Evolutionary conservation across 2,797 vertebrate species (phyloP).

Genomic region (Cetoscarus ocellatus): DNA sequence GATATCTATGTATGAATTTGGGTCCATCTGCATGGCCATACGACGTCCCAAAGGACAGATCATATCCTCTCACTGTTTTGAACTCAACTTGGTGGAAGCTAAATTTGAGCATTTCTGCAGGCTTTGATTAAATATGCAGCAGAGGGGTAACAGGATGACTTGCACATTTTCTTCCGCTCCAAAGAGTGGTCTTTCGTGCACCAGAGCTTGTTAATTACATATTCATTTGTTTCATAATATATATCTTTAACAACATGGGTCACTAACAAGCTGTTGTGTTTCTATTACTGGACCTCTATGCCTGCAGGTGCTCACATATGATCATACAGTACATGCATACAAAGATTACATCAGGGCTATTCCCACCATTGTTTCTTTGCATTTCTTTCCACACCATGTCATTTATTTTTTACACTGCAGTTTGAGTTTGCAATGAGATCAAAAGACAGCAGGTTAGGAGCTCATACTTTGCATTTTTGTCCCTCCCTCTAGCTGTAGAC

Average conservation of each 20-base stretch:
- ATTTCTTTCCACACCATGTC: not conserved
- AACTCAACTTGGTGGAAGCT: constrained; percentile 15
- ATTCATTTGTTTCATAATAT: not conserved
- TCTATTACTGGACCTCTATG: constrained; percentile 10
- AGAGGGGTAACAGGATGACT: not conserved
- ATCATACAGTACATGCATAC: constrained; percentile 9
- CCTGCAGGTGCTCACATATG: constrained; percentile 15
- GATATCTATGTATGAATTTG: no score
- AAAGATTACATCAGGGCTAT: constrained; percentile 14
- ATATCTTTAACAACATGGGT: constrained; percentile 14
- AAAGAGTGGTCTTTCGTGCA: not conserved
- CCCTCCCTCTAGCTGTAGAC: not conserved
- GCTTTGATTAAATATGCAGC: constrained; percentile 33
- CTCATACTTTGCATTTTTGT: constrained; percentile 31
- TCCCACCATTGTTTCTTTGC: constrained; percentile 20
- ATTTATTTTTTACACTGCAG: constrained; percentile 9
- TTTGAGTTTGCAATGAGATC: constrained; percentile 12
- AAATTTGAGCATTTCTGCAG: constrained; percentile 29
- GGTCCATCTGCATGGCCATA: no score
- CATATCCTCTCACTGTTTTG: constrained; percentile 7
- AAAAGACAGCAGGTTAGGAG: constrained; percentile 21
- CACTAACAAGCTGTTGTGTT: constrained; percentile 20
- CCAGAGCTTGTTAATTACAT: constrained; percentile 22
- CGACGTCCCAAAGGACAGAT: constrained; percentile 20
- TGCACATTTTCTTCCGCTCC: constrained; percentile 2